phyloP scores from a whole-genome alignment of 2,113 vertebrate species.

The Pimephales promelas region DNA sequence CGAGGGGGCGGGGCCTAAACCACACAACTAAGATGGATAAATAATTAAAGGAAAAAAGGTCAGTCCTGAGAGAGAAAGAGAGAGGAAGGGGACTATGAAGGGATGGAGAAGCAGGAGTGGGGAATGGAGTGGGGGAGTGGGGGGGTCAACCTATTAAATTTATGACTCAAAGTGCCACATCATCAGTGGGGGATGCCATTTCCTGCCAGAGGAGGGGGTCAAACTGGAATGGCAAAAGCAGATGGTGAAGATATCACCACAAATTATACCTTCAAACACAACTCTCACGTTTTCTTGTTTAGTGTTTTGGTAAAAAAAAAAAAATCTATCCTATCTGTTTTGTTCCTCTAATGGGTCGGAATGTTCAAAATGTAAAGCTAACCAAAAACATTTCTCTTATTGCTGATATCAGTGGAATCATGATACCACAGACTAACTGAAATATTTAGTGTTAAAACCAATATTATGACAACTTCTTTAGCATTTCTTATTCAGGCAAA shows the following conservation, averaged over 20 bases:
- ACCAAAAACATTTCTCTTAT: conserved; percentile 1
- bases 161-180: conserved; percentile 71
- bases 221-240: conserved; percentile 62
- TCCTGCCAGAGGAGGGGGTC: conserved; percentile 65
- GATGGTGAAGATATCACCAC: conserved; percentile 65
- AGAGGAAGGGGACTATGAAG: conserved; percentile 36
- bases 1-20: conserved; percentile 7
- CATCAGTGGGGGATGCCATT: conserved; percentile 70
- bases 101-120: conserved; percentile 40
- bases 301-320: background rate
- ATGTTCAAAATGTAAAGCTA: background rate
- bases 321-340: background rate
- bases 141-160: conserved; percentile 58
- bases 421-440: conserved; percentile 12
- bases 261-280: conserved; percentile 49
- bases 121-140: conserved; percentile 18
- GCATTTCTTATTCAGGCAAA: conserved; percentile 42
- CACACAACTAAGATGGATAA: conserved; percentile 40
- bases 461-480: conserved; percentile 43
- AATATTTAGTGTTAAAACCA: conserved; percentile 41
- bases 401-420: conserved; percentile 40
- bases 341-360: background rate
- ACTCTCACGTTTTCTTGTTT: conserved; percentile 5
- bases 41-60: conserved; percentile 63
- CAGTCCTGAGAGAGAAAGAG: conserved; percentile 50